A percentile compares a stretch with the other conserved stretches of the same genome.
phyloP scores from a whole-genome alignment of 2,113 vertebrate genomes.

The Sterna hirundo region DNA sequence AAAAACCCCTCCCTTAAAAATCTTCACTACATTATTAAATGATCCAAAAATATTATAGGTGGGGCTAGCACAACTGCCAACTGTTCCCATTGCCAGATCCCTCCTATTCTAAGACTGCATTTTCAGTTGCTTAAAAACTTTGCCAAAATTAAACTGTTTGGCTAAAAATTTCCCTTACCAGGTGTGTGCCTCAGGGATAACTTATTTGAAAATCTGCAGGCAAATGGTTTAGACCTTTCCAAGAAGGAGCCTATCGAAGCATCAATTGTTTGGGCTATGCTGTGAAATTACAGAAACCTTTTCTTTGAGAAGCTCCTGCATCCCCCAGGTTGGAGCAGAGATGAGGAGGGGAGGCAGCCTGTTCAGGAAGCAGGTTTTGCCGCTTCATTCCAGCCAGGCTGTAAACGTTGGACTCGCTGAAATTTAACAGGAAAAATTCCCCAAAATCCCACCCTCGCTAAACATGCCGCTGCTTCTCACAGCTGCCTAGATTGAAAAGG shows the following conservation, averaged over 20 bases:
- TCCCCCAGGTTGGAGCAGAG: neutral
- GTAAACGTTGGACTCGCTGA: neutral
- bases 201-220: neutral
- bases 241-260: neutral
- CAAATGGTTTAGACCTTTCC: neutral
- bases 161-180: slow-evolving; percentile 11
- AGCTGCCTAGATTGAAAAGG: neutral
- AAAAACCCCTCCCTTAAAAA: neutral
- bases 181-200: slow-evolving; percentile 21
- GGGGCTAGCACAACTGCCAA: neutral
- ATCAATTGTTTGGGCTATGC: neutral
- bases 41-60: neutral
- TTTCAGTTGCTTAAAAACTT: slow-evolving; percentile 23
- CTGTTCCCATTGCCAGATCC: neutral
- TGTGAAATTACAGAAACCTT: neutral
- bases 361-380: neutral
- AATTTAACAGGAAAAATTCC: neutral
- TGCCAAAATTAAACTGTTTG: neutral
- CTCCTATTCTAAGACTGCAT: neutral
- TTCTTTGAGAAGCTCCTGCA: neutral
- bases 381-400: neutral
- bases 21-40: neutral
- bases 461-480: neutral
- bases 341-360: neutral
- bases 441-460: neutral